phyloP scores from a whole-genome alignment of 1,140 invertebrate species.

The Mercenaria mercenaria region DNA sequence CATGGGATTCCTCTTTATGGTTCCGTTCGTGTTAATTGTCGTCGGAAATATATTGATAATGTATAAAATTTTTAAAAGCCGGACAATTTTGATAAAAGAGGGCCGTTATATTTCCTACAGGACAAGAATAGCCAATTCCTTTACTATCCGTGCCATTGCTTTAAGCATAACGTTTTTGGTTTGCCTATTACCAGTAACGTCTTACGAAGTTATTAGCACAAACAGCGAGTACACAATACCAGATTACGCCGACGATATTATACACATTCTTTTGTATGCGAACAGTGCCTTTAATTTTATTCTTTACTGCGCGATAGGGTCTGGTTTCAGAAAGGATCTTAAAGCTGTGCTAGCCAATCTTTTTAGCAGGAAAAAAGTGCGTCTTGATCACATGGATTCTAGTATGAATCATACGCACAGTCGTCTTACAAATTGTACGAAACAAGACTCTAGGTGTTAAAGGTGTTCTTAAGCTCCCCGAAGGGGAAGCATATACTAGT shows the following conservation, averaged over 20 bases:
- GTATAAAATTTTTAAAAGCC: conserved; percentile 48
- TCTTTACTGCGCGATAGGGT: conserved; percentile 50
- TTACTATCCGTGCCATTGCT: conserved; percentile 51
- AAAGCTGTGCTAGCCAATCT: conserved; percentile 4
- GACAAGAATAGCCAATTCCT: conserved; percentile 34
- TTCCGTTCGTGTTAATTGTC: conserved; percentile 40
- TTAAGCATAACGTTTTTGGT: conserved; percentile 45
- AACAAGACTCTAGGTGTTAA: too few relatives aligned
- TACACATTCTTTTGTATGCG: conserved; percentile 42
- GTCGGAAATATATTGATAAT: conserved; percentile 43
- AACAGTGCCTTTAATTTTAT: conserved; percentile 58
- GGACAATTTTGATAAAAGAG: conserved; percentile 2
- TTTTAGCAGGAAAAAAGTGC: neutral
- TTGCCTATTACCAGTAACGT: conserved; percentile 23
- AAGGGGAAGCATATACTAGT: too few relatives aligned
- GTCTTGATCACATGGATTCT: conserved; percentile 1
- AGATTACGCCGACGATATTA: neutral
- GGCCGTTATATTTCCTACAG: conserved; percentile 11
- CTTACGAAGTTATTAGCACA: neutral
- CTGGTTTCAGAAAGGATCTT: conserved; percentile 50
- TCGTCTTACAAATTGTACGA: too few relatives aligned
- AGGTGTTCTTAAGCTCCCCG: too few relatives aligned
- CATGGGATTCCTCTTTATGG: conserved; percentile 12
- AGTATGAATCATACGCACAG: too few relatives aligned
- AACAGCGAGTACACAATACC: neutral